Evolutionary conservation across 2,888 invertebrate species (phyloP), one percentile per base, ranked within the genome.

Genomic region (Anagyrus pseudococci): DNA sequence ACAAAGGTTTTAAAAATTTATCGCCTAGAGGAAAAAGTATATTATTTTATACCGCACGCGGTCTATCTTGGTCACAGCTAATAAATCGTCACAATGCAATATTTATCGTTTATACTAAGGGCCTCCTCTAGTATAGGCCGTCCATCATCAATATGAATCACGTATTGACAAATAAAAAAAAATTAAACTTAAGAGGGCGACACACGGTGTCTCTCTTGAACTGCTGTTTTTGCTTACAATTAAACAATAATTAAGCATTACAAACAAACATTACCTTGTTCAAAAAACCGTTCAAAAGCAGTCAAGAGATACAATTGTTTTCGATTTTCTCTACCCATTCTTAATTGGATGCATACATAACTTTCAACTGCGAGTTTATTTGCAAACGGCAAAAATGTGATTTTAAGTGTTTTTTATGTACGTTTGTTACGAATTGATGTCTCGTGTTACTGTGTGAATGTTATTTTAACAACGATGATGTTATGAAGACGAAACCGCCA

Each of bases 401-500:
- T 54, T 60, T 62, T 55, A 4, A 48, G 4, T 66, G 64, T 60
- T 49, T 53, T 41, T 37, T 62, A 50, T 58, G 50, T 50, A 33
- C 54, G 23, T 25, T 22, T 53, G 26, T 62, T 37, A 52, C 56
- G 43, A 57, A 50, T 59, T 65, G 46, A 47, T 61, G 58, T 69
- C 66, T 68, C 58, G 57, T 68, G 66, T 68, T 68, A 69, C 61
- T 68, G 68, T 57, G 67, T 65, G 67, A 68, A 74, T 76, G 74
- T 75, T 75, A 76, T 71, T 71, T 74, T 74, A 74, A 77, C 74
- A 75, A 76, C 73, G 71, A 77, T 74, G 72, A 72, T 72, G 70
- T 74, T 75, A 77, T 74, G 73, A 75, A 75, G 72, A 73, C 73
- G 74, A 73, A 73, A 76, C 71, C 74, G 71, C 78, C 71, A 73